phyloP scores from a whole-genome alignment of 2,113 vertebrate species.

The Rhinopomastus cyanomelas region DNA sequence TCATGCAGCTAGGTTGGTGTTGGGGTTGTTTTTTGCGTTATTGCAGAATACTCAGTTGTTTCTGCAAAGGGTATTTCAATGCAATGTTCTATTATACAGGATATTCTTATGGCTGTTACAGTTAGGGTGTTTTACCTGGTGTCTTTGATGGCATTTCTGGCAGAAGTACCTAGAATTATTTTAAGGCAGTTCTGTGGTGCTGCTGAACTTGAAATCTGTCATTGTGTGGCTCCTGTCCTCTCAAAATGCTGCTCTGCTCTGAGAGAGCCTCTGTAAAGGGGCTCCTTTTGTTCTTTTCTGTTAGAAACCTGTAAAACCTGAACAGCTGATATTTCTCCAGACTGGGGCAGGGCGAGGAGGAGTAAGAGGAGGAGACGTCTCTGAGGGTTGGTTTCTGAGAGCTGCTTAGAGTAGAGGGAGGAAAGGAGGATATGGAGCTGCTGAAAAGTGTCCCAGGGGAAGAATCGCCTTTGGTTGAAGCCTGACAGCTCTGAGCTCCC shows the following conservation, averaged over 20 bases:
- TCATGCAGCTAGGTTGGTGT: no score
- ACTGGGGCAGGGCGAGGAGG: neutral
- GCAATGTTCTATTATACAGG: neutral
- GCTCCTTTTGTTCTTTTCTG: fast-evolving
- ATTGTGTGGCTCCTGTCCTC: neutral
- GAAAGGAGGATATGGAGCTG: neutral
- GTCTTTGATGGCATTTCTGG: fast-evolving
- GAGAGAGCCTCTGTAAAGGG: neutral
- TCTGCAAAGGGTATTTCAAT: neutral
- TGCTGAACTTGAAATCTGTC: neutral
- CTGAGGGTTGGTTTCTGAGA: fast-evolving
- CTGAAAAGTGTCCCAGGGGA: fast-evolving
- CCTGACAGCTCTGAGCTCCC: fast-evolving
- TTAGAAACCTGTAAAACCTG: fast-evolving
- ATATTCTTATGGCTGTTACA: neutral
- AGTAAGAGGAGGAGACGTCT: neutral
- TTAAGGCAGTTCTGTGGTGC: neutral
- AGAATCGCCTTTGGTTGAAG: fast-evolving
- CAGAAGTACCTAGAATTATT: neutral
- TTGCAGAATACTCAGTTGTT: neutral
- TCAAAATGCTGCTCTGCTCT: fast-evolving
- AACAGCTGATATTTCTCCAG: neutral
- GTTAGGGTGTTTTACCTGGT: neutral
- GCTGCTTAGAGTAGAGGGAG: neutral
- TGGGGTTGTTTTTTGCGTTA: neutral